A percentile compares a stretch with the other conserved stretches of the same genome.
phyloP scores from a whole-genome alignment of 2,888 invertebrate genomes.

The Troides helena region DNA sequence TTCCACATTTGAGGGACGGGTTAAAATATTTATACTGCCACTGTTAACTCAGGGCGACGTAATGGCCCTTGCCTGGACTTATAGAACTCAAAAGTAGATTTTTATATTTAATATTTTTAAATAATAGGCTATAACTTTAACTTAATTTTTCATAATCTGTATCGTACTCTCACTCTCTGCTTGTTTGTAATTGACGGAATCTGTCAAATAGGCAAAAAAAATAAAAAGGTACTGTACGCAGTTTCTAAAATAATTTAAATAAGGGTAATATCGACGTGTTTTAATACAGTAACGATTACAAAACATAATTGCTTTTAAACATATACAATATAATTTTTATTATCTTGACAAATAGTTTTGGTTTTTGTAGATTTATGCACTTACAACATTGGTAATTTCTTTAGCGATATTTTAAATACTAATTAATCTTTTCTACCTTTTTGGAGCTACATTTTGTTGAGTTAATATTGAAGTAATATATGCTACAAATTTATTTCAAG shows the following conservation, averaged over 20 bases:
- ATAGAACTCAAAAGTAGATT: neutral
- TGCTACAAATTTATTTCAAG: neutral
- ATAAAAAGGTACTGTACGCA: conserved; percentile 27
- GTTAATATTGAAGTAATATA: neutral
- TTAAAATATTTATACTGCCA: no score
- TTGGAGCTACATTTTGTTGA: neutral
- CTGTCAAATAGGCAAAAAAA: conserved; percentile 25
- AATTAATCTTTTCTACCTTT: neutral
- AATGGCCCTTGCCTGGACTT: no score
- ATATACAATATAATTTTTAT: neutral
- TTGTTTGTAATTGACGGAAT: conserved; percentile 5
- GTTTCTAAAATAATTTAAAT: conserved; percentile 14
- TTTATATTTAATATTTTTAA: neutral
- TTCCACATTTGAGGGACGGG: no score
- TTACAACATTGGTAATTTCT: neutral
- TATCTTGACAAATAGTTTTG: neutral
- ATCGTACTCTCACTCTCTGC: conserved; percentile 3
- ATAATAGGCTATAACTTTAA: neutral
- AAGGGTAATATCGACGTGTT: neutral
- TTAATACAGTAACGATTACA: neutral
- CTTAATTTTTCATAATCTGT: neutral
- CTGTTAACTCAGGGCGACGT: no score
- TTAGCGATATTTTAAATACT: neutral
- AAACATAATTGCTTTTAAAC: neutral
- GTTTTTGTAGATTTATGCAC: conserved; percentile 1